Base-by-base conservation (phyloP, 2,888 invertebrate genomes). In the Rotaria socialis region DNA sequence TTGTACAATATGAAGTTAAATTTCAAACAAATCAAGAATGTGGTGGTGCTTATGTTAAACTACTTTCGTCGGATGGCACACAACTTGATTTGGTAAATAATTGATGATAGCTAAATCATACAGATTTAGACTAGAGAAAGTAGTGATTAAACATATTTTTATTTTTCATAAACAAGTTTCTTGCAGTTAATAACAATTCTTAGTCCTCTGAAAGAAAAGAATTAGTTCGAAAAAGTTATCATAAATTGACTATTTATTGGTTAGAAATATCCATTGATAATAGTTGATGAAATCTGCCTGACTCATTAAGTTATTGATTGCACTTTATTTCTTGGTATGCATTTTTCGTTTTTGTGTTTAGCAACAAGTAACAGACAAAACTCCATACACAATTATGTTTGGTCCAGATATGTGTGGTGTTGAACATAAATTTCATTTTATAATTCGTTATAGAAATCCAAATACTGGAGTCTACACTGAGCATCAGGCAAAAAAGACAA, bases 361-460 rank as follows among this genome's bases (percentile, higher is more conserved):
- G 90, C 94, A 93, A 88, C 93, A 94, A 90, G 96, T 98, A 92
- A 93, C 95, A 91, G 98, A 99, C 92, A 96, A 96, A 92, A 96
- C 97, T 0, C 95, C 96, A 0, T 99, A 98, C 92, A 95, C 96
- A 4, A 96, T 99, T 89, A 99, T 99, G 99, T 99, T 99, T 92
- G 99, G 99, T 0, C 98, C 98, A 16, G 99, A 99, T 93, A 99
- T 97, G 92, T 99, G 99, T 92, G 98, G 98, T 88, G 95, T 95
- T 90, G 96, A 96, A 24, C 94, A 95, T 90, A 97, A 97, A 93
- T 90, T 94, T 19, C 94, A 94, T 89, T 94, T 94, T 89, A 99
- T 99, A 91, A 96, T 99, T 92, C 94, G 95, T 85, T 97, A 97
- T 91, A 94, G 94, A 91, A 98, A 99, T 92, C 98, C 97, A 19